Evolutionary conservation across 2,113 vertebrate species (phyloP).

Genomic region (Madoqua kirkii): DNA sequence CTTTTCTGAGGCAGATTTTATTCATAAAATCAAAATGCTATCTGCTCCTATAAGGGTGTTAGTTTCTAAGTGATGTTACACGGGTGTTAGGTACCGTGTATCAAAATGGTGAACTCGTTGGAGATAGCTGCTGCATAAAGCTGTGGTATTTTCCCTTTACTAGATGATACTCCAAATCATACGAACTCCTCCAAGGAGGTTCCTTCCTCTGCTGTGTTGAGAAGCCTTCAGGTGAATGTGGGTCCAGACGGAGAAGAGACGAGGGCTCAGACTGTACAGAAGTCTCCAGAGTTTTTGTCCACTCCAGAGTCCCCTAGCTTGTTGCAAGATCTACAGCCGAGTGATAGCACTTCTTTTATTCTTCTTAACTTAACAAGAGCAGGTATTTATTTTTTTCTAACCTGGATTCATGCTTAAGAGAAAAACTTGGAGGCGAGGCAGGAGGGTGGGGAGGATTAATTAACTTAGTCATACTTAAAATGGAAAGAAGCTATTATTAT

Average conservation of each 20-base stretch:
- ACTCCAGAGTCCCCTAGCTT: constrained; percentile 84
- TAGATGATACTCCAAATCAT: constrained; percentile 83
- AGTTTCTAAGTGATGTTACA: not conserved
- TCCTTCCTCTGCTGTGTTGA: constrained; percentile 82
- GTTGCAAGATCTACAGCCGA: constrained; percentile 94
- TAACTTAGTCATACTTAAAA: constrained; percentile 30
- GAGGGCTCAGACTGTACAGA: constrained; percentile 82
- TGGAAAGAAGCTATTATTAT: not conserved
- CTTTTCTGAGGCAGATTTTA: not conserved
- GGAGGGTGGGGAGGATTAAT: not conserved
- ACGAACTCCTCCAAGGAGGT: constrained; percentile 81
- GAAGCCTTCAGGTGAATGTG: constrained; percentile 87
- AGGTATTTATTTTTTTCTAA: constrained; percentile 77
- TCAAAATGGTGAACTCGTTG: not conserved
- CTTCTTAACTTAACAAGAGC: constrained; percentile 97
- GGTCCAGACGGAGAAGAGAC: constrained; percentile 86
- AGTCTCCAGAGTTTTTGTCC: constrained; percentile 82
- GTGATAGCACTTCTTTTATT: constrained; percentile 94
- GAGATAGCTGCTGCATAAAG: not conserved
- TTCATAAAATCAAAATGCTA: constrained; percentile 25
- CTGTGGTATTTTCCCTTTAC: constrained; percentile 55
- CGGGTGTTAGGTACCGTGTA: not conserved
- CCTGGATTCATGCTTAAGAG: constrained; percentile 49
- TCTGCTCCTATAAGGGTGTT: not conserved
- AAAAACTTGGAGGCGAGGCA: not conserved